Evolutionary conservation across 1,140 invertebrate genomes (phyloP).

Genomic region (Wiebesia pumilae): DNA sequence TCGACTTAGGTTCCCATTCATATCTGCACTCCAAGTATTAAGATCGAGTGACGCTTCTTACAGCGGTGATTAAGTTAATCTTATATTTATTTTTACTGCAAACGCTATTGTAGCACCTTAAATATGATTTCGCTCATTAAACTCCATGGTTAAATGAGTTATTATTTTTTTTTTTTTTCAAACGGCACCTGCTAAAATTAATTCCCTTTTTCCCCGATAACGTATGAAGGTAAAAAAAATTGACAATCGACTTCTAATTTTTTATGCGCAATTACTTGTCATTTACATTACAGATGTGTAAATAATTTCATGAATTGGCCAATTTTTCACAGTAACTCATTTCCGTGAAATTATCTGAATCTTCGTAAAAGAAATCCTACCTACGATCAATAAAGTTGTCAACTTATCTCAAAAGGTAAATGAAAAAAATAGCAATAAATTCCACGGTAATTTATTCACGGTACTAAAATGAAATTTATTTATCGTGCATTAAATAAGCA

Average conservation of each 20-base stretch:
- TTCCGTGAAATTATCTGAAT: too few species aligned
- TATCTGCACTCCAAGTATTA: not conserved
- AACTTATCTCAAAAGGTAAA: not conserved
- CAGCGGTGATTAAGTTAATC: not conserved
- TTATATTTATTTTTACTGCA: not conserved
- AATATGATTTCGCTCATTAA: not conserved
- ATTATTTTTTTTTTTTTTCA: too few species aligned
- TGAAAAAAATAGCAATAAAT: not conserved
- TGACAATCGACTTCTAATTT: not conserved
- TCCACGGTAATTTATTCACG: not conserved
- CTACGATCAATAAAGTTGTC: not conserved
- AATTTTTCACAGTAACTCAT: too few species aligned
- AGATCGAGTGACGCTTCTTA: not conserved
- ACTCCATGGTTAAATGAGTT: too few species aligned
- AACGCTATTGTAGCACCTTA: not conserved
- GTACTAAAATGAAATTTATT: not conserved
- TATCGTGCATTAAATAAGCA: not conserved
- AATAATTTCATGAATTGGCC: not conserved
- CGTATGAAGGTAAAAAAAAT: too few species aligned
- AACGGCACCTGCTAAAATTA: too few species aligned
- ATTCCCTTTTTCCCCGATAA: too few species aligned
- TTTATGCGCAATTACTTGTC: not conserved
- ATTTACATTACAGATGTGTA: not conserved
- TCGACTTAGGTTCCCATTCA: not conserved
- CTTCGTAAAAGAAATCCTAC: too few species aligned